Evolutionary conservation across 2,888 invertebrate species (phyloP).

Genomic region (Tinea semifulvella): DNA sequence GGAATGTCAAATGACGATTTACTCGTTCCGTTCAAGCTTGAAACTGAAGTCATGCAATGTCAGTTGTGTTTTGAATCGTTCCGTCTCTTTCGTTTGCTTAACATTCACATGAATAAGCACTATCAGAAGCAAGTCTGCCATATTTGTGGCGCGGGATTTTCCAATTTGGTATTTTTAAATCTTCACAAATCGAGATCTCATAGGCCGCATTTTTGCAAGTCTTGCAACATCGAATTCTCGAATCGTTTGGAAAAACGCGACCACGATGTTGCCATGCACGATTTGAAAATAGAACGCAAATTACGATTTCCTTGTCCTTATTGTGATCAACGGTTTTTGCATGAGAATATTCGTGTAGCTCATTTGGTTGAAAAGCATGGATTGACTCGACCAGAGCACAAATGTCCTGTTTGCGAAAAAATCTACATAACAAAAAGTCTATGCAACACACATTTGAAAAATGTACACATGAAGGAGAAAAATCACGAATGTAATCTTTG

Average conservation of each 20-base stretch:
- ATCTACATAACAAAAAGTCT: constrained; percentile 43
- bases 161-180: constrained; percentile 44
- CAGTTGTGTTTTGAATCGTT: constrained; percentile 42
- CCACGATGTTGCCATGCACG: constrained; percentile 28
- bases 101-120: constrained; percentile 52
- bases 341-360: constrained; percentile 33
- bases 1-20: constrained; percentile 30
- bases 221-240: constrained; percentile 32
- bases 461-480: constrained; percentile 48
- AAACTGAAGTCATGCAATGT: constrained; percentile 30
- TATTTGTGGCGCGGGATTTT: constrained; percentile 46
- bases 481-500: constrained; percentile 45
- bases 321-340: constrained; percentile 37
- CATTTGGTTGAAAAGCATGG: constrained; percentile 42
- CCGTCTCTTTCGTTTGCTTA: constrained; percentile 35
- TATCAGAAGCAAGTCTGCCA: constrained; percentile 50
- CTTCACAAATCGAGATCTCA: constrained; percentile 42
- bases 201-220: constrained; percentile 29
- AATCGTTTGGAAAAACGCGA: constrained; percentile 26
- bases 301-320: constrained; percentile 38
- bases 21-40: constrained; percentile 45
- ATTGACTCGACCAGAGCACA: constrained; percentile 35
- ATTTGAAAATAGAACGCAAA: constrained; percentile 30
- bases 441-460: constrained; percentile 45
- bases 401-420: constrained; percentile 39